Evolutionary conservation across 2,888 invertebrate species (phyloP), one percentile per base, ranked within the genome.

Genomic region (Nezara viridula): DNA sequence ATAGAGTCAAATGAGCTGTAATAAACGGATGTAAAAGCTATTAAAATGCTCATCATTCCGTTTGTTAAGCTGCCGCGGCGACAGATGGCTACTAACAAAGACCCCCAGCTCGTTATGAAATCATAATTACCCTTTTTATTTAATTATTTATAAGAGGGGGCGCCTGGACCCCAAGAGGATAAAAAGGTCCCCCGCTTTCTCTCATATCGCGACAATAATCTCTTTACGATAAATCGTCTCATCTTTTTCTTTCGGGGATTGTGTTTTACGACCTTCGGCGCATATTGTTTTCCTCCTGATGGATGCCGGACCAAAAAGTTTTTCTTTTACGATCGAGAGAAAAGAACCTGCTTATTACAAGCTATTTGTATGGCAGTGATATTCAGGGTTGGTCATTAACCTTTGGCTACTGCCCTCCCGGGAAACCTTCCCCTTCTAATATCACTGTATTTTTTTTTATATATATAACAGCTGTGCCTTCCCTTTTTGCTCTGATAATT

Each of bases 61-160:
- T 47, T 81, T 47, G 81, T 81, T 47, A n/a, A 81, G 40, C 81
- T n/a, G 44, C 44, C n/a, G 44, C 81, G 9, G n/a, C 44, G 44
- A 47, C 86, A 86, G 86, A 86, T 55, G 86, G 86, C 50, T 32
- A 5, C 50, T 55, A 16, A 55, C 50, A 52, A 86, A 86, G 55
- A 5, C 86, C 86, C 86, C 37, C 40, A 21, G 40, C 52, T 55
- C 86, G 55, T 86, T 86, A 86, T 86, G 86, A 86, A 86, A 86
- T 86, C 86, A 86, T 86, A 86, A 86, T 86, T 86, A 86, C 86
- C 55, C 55, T 19, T 40, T 55, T 86, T 86, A 86, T 86, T 86
- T 55, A 86, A 86, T 86, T 86, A 86, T 86, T 86, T 81, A 81
- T 81, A 81, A 21, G 81, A 40, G 5, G 12, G 40, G n/a, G 40